Conservation (phyloP, 2,797 vertebrate species). For the Pachyuromys duprasi region DNA sequence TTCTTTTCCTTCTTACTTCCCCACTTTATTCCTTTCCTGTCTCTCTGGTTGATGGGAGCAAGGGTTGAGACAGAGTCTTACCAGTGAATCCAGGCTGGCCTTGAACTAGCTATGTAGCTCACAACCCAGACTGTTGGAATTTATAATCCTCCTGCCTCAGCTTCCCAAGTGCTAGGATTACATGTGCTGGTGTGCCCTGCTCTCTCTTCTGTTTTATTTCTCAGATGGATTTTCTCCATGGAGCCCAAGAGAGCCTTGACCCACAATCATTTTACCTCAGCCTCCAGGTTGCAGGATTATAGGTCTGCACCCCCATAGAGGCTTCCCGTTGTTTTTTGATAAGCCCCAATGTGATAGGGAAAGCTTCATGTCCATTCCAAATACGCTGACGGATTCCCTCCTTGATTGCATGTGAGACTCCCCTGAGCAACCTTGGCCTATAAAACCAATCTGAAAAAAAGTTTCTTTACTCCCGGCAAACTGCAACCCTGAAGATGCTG, state of each 20-base stretch:
- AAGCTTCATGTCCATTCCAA: neutral
- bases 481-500: neutral
- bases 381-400: neutral
- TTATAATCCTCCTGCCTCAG: neutral
- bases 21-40: neutral
- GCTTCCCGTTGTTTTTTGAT: conserved; percentile 20
- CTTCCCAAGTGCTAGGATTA: neutral
- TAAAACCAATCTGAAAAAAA: neutral
- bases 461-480: neutral
- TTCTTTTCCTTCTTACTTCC: neutral
- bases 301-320: neutral
- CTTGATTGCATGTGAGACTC: neutral
- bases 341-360: neutral
- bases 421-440: neutral
- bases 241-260: neutral
- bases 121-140: neutral
- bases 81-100: neutral
- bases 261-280: neutral
- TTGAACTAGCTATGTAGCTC: neutral
- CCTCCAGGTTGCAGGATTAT: neutral
- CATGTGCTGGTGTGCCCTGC: neutral
- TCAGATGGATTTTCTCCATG: neutral
- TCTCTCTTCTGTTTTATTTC: neutral
- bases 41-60: neutral
- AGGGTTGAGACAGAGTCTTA: neutral